phyloP scores from a whole-genome alignment of 2,113 vertebrate genomes.

The Oncorhynchus clarkii region DNA sequence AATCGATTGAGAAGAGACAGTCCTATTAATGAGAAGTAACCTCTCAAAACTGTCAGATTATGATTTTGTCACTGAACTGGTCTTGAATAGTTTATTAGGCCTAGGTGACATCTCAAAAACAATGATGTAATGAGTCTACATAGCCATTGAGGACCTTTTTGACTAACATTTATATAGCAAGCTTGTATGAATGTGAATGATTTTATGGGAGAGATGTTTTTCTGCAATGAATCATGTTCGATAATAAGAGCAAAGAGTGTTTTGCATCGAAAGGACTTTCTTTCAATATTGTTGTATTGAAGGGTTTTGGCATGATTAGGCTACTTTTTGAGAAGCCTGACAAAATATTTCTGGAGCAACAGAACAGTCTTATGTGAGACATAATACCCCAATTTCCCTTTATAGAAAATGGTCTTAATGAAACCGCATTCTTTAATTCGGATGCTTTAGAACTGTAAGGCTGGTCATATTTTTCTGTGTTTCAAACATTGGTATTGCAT shows the following conservation, averaged over 20 bases:
- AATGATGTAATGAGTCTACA: conserved; percentile 12
- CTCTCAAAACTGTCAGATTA: neutral
- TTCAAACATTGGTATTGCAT: conserved; percentile 7
- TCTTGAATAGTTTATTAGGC: conserved; percentile 17
- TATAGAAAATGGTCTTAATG: conserved; percentile 20
- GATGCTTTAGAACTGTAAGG: conserved; percentile 15
- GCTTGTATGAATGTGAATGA: neutral
- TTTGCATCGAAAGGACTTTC: conserved; percentile 15
- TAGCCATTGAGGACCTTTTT: conserved; percentile 6
- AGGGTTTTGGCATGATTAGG: conserved; percentile 17
- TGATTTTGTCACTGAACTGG: neutral
- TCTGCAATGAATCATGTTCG: neutral
- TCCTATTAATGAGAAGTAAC: too few relatives aligned
- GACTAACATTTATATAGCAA: neutral
- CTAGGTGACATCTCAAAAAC: conserved; percentile 2
- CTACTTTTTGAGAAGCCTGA: conserved; percentile 46
- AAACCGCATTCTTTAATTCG: conserved; percentile 24
- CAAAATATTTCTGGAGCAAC: conserved; percentile 29
- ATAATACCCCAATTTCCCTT: conserved; percentile 23
- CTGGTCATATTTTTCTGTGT: conserved; percentile 23
- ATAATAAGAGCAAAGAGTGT: neutral
- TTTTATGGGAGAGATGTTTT: neutral
- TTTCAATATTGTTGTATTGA: conserved; percentile 24
- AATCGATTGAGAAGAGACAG: neutral
- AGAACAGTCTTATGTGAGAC: conserved; percentile 12